A percentile compares a stretch with the other conserved stretches of the same genome.
These are phyloP conservation scores for Allygus modestus DNA, from an alignment of 2,888 invertebrate genomes.

Conservation along the genomic window DNA sequence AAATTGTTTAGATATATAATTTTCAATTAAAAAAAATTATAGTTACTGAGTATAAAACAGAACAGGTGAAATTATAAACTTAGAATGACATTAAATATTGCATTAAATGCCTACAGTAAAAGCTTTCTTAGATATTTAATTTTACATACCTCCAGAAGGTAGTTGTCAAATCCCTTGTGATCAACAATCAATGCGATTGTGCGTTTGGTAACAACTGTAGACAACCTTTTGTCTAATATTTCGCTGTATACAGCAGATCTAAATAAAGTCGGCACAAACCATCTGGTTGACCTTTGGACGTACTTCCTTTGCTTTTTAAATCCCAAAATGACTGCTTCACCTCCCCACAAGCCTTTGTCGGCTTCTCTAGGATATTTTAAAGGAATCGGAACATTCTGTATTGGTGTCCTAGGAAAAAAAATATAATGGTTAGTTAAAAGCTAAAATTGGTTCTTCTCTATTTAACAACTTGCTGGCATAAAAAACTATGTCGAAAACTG, in stretches of 20 bases:
- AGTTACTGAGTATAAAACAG: too few species aligned
- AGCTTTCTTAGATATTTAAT: too few species aligned
- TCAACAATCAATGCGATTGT: slow-evolving; percentile 92
- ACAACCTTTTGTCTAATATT: slow-evolving; percentile 90
- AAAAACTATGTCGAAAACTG: too few species aligned
- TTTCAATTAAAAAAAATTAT: too few species aligned
- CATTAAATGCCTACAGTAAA: too few species aligned
- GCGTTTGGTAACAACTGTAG: slow-evolving; percentile 89
- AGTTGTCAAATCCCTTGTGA: slow-evolving; percentile 95
- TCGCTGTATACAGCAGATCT: slow-evolving; percentile 93
- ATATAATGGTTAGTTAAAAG: background rate
- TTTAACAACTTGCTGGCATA: too few species aligned
- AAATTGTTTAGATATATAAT: too few species aligned
- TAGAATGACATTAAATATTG: too few species aligned
- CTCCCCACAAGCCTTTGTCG: slow-evolving; percentile 95
- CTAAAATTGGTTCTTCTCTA: too few species aligned
- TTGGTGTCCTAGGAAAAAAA: slow-evolving; percentile 76
- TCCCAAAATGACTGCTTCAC: slow-evolving; percentile 95
- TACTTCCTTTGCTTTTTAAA: slow-evolving; percentile 79
- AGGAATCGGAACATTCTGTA: slow-evolving; percentile 88
- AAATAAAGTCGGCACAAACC: slow-evolving; percentile 87
- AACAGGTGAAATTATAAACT: too few species aligned
- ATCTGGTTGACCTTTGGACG: slow-evolving; percentile 81
- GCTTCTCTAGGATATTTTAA: slow-evolving; percentile 88
- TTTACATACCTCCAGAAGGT: slow-evolving; percentile 86